Base-by-base conservation (phyloP, 2,888 invertebrate genomes). In the Elegia similella region DNA sequence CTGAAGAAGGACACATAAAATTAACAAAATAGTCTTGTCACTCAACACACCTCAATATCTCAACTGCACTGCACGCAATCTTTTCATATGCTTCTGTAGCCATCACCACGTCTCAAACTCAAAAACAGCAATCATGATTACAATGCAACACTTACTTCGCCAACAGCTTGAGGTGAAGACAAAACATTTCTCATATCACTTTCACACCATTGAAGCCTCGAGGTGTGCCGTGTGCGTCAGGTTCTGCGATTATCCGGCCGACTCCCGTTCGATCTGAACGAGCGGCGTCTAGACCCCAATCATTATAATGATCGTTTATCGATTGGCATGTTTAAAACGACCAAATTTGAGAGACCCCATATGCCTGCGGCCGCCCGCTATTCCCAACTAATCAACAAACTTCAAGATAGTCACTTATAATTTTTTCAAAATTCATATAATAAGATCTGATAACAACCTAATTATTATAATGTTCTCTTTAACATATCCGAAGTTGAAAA, bases 391-490 rank as follows among this genome's bases (percentile, higher is more conserved):
- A 83, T 81, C 83, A 85, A 86, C 83, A 80, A 76, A 84, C 82
- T 84, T 86, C 15, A 50, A 50, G 50, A 87, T 88, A 88, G 85
- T 78, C 74, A 77, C 84, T 82, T 80, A 88, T 88, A 88, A 88
- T 88, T 90, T 89, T 88, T 82, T 78, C 80, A 76, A 88, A 90
- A 88, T 89, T 86, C 87, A 81, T 88, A 88, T 88, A 88, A 90
- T 89, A 89, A 88, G 77, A 83, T 88, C 87, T 86, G 88, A 89
- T 89, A 89, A 88, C 88, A 85, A 88, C 89, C 88, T 88, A 87
- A 90, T 89, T 89, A 88, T 90, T 87, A 88, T 90, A 90, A 90
- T 89, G 86, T 87, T 84, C 89, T 89, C 79, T 86, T 90, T 89
- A 90, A 87, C 86, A 89, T 90, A 88, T 86, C 83, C 86, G 85